Conservation (phyloP, 2,797 vertebrate genomes). For the Danio jaintianensis region DNA sequence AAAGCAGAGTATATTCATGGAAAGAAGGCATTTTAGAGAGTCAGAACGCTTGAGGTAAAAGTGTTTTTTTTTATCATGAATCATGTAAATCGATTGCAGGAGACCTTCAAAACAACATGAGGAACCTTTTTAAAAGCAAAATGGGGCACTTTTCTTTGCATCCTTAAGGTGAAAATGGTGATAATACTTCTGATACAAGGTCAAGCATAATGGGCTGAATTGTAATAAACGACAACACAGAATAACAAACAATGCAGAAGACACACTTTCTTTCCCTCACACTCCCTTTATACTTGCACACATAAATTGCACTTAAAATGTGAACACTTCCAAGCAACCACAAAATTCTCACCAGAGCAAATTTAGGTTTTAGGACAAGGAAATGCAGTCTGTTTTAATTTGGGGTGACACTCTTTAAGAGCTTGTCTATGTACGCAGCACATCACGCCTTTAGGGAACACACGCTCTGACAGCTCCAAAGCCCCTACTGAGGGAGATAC, state of each 20-base stretch:
- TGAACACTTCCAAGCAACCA: neutral
- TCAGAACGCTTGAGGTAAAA: no score
- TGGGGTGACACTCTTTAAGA: conserved; percentile 34
- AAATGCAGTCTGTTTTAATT: conserved; percentile 47
- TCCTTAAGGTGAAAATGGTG: neutral
- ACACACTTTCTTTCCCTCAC: neutral
- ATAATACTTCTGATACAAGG: neutral
- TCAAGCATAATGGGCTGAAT: neutral
- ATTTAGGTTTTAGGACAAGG: conserved; percentile 1
- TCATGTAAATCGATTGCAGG: no score
- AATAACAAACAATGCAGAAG: neutral
- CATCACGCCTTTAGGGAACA: conserved; percentile 40
- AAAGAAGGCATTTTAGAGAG: no score
- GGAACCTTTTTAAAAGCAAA: no score
- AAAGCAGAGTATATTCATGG: no score
- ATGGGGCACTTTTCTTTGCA: neutral
- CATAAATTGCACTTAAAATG: neutral
- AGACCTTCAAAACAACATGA: no score
- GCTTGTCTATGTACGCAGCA: conserved; percentile 27
- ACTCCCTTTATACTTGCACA: neutral
- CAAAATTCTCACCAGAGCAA: neutral
- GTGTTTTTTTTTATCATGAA: no score
- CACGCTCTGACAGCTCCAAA: conserved; percentile 42
- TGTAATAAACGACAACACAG: neutral
- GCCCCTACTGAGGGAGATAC: conserved; percentile 37